phyloP scores from a whole-genome alignment of 2,113 vertebrate species.

The Columba janthina region DNA sequence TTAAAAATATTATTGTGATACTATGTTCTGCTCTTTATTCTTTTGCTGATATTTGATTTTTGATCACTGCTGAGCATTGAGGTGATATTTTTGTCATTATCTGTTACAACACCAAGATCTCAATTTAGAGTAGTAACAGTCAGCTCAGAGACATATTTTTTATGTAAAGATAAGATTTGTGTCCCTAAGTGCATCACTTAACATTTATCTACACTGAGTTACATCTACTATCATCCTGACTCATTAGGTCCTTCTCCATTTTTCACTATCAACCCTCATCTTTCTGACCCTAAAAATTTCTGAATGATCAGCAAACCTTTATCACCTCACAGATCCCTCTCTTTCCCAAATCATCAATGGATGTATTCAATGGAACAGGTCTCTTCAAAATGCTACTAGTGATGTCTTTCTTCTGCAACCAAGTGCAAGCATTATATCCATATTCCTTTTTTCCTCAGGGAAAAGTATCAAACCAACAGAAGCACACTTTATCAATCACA shows the following conservation, averaged over 20 bases:
- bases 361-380: background rate
- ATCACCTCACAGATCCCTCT: background rate
- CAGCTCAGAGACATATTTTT: background rate
- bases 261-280: background rate
- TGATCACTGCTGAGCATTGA: background rate
- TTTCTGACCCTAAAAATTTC: background rate
- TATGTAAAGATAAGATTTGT: background rate
- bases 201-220: background rate
- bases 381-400: background rate
- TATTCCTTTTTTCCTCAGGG: background rate
- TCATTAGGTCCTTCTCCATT: background rate
- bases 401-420: background rate
- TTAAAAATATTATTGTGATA: background rate
- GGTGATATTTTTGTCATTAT: background rate
- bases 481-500: background rate
- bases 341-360: background rate
- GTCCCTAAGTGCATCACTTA: background rate
- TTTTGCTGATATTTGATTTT: background rate
- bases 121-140: background rate
- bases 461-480: background rate
- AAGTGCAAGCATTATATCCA: background rate
- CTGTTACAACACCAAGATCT: background rate
- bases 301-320: background rate
- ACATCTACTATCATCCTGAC: background rate
- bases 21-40: background rate